phyloP scores from a whole-genome alignment of 23 tunicate genomes.

The Styela clava region DNA sequence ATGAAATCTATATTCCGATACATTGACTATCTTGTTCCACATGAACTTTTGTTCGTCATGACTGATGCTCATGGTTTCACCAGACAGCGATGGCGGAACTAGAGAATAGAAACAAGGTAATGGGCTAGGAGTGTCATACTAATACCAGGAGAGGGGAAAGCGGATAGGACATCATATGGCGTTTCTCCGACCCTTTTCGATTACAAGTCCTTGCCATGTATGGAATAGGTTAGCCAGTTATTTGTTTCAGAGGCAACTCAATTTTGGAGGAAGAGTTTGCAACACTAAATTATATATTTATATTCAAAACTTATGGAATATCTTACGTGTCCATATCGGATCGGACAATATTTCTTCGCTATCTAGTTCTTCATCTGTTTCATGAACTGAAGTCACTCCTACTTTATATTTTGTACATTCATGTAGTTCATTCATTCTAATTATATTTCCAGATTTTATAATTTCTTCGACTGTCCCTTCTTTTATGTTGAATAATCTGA shows the following conservation, averaged over 20 bases:
- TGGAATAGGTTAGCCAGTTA: too few species aligned
- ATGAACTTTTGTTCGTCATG: not conserved
- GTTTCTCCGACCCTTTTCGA: too few species aligned
- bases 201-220: too few species aligned
- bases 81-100: not conserved
- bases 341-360: constrained; percentile 11
- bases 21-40: not conserved
- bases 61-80: not conserved
- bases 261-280: too few species aligned
- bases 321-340: not conserved
- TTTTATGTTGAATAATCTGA: not conserved
- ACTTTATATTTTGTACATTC: not conserved
- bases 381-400: not conserved
- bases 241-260: too few species aligned
- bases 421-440: not conserved
- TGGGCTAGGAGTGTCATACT: too few species aligned
- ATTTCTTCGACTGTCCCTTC: not conserved
- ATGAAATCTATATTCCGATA: not conserved
- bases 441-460: not conserved
- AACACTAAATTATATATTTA: too few species aligned
- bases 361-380: not conserved
- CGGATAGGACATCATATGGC: too few species aligned
- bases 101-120: not conserved
- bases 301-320: too few species aligned
- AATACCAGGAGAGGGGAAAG: too few species aligned